Conservation (phyloP, 64 coral and sea anemone genomes). For the Catalaphyllia jardinei region DNA sequence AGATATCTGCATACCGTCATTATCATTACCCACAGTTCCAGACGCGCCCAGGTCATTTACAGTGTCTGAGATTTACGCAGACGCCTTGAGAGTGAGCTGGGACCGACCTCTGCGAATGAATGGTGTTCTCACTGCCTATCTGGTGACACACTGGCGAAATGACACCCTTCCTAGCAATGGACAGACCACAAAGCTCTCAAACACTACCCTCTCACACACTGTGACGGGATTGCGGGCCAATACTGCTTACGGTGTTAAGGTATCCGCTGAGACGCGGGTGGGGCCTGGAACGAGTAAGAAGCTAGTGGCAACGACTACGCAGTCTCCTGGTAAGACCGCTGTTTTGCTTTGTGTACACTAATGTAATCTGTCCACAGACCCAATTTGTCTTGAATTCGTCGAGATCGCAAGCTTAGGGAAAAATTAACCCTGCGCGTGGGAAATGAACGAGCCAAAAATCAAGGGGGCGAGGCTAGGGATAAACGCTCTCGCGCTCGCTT, state of each 20-base stretch:
- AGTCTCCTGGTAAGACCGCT: conserved; percentile 60
- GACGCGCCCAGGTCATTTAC: conserved; percentile 71
- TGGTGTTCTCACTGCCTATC: conserved; percentile 70
- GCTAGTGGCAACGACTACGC: conserved; percentile 64
- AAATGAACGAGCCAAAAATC: too few species aligned
- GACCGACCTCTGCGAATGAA: conserved; percentile 60
- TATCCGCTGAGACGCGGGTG: conserved; percentile 77
- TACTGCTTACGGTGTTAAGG: conserved; percentile 68
- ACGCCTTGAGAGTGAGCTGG: conserved; percentile 84
- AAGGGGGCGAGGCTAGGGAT: too few species aligned
- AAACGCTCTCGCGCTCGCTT: too few species aligned
- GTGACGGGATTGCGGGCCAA: conserved; percentile 58
- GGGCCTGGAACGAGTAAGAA: conserved; percentile 60
- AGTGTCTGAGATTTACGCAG: conserved; percentile 84
- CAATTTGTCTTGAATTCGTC: too few species aligned
- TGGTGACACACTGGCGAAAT: conserved; percentile 80
- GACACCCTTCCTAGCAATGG: conserved; percentile 29
- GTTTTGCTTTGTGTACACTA: not conserved
- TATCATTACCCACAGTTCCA: conserved; percentile 43
- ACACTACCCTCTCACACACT: conserved; percentile 50
- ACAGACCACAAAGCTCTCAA: conserved; percentile 21
- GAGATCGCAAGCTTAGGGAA: too few species aligned
- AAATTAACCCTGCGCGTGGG: too few species aligned
- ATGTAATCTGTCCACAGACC: too few species aligned
- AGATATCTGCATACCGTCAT: not conserved